Evolutionary conservation across 2,113 vertebrate genomes (phyloP).

Genomic region (Ranitomeya imitator): DNA sequence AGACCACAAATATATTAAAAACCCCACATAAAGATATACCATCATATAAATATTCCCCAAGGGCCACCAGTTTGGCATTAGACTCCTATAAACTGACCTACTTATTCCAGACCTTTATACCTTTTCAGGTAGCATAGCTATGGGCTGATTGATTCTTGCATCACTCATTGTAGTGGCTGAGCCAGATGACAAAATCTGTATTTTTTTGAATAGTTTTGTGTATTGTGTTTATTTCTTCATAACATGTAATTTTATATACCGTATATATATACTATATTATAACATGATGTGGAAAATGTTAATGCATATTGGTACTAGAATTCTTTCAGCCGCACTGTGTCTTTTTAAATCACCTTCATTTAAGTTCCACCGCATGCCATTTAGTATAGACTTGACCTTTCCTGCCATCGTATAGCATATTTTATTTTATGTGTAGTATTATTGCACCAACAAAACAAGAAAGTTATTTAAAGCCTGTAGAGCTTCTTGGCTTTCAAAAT

Average conservation of each 20-base stretch:
- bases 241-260: too few relatives aligned
- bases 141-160: background rate
- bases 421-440: background rate
- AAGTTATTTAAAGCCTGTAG: slow-evolving; percentile 1
- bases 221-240: background rate
- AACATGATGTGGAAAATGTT: background rate
- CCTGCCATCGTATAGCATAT: background rate
- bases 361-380: background rate
- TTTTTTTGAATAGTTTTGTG: background rate
- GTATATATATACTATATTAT: too few relatives aligned
- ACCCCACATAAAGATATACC: background rate
- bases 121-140: background rate
- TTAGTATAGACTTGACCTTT: slow-evolving; percentile 1
- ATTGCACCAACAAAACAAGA: background rate
- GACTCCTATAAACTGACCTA: background rate
- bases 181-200: background rate
- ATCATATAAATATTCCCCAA: background rate
- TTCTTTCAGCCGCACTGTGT: background rate
- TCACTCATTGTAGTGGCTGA: background rate
- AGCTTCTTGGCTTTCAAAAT: slow-evolving; percentile 16
- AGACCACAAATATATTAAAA: background rate
- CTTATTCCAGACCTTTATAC: background rate
- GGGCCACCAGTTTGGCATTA: background rate
- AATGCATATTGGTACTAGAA: background rate
- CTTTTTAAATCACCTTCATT: background rate